Base-by-base conservation (phyloP, 2,113 vertebrate species). In the Triplophysa tibetana region DNA sequence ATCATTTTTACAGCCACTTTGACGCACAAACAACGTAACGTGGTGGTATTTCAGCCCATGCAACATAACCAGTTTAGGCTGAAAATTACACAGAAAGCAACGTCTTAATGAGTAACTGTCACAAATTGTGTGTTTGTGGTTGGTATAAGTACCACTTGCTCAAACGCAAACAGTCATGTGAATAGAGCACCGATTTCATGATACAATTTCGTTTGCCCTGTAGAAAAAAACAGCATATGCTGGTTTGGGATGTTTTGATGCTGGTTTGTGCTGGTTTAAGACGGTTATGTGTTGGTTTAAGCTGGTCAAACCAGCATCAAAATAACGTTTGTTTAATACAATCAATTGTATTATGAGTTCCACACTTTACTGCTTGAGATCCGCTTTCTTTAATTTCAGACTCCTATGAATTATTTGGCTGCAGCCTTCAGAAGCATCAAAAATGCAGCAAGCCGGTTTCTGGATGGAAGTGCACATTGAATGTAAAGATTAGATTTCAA, bases 321-420 rank as follows among this genome's bases (percentile, higher is more conserved):
- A 3, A 29, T 10, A 76, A 52, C 23, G 62, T 75, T 81, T 38
- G 81, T 90, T 88, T 86, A 85, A 87, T 83, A 88, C 85, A 88
- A 87, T 86, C 84, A 87, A 84, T 78, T 85, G 88, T 82, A 84
- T 85, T 89, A 88, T 89, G 85, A 85, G 86, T 87, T 88, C 72
- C 58, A 29, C 38, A 88, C 88, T 84, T 86, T 76, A 75, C 76
- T 83, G 85, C 85, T 48, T 6, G 41, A 82, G 26, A 77, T 85
- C 77, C 78, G 70, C 78, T 86, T 90, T 89, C 80, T 86, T 83
- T 79, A 84, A 83, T 88, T 89, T 88, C 87, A 60, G 81, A 86
- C 88, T 88, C 77, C 87, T 86, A 89, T 90, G 87, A 92, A 93
- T 91, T 90, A 91, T 92, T 91, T 91, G 86, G 86, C 87, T 90